Base-by-base conservation (phyloP, 1,140 invertebrate species). In the Gonatopus flavifemur region DNA sequence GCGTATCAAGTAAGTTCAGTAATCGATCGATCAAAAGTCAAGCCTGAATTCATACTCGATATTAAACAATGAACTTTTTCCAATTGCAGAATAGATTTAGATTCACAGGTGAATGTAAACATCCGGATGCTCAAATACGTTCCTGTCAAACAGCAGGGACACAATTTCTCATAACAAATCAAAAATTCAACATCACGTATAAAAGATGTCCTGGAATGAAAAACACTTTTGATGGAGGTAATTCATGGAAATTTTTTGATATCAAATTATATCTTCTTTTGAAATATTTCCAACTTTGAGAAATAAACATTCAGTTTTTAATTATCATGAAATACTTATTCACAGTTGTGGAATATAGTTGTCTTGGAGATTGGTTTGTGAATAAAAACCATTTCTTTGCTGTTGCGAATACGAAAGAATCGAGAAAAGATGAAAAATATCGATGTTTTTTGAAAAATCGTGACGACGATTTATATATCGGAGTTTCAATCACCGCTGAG, bases 61-160 rank as follows among this genome's bases (percentile, higher is more conserved):
- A 20, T n/a, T n/a, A n/a, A n/a, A n/a, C n/a, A n/a, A 36, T 12
- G 16, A n/a, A n/a, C n/a, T n/a, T n/a, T n/a, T n/a, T 55, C 38
- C 39, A 57, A 7, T 70, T 72, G 40, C 51, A 85, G 80, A 91
- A 92, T 76, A 80, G 89, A 51, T 94, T 91, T 67, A 84, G 91
- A 51, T 96, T 94, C 66, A 94, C 91, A 20, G 93, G 93, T 21
- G 93, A 95, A 72, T 96, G 93, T 69, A 84, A 85, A 60, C 79
- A 93, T 74, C 88, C 87, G 1, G 91, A 95, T 74, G 92, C 90
- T 4, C 86, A 89, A 61, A 94, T 98, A 53, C 85, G 85, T 62
- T 96, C 95, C 0, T 98, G 96, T 78, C 96, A 98, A 79, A 91
- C 89, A 10, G 91, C 95, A 25, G 96, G 95, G 49, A 94, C 93